Evolutionary conservation across 1,140 invertebrate species (phyloP).

Genomic region (Hycleus cichorii): DNA sequence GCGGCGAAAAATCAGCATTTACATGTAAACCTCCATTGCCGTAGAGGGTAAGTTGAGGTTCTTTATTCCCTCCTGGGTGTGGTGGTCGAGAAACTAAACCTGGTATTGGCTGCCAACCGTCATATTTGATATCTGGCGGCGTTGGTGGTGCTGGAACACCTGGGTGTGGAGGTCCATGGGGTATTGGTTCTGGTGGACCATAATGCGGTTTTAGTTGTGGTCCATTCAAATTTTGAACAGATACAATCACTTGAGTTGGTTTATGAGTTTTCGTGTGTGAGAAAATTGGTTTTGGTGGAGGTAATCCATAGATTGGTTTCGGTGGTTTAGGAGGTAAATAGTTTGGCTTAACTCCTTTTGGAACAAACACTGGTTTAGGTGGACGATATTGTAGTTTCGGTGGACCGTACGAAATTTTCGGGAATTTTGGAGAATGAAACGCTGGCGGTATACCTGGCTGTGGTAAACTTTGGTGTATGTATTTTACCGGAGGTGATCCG

Average conservation of each 20-base stretch:
- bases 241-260: not conserved
- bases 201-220: slow-evolving; percentile 28
- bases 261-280: slow-evolving; percentile 43
- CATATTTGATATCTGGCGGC: slow-evolving; percentile 67
- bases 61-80: not conserved
- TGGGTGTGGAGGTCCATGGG: slow-evolving; percentile 51
- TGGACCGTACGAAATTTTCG: slow-evolving; percentile 21
- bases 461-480: slow-evolving; percentile 11
- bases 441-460: slow-evolving; percentile 24
- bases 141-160: slow-evolving; percentile 64
- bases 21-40: slow-evolving; percentile 33
- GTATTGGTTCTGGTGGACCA: slow-evolving; percentile 41
- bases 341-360: slow-evolving; percentile 9
- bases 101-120: slow-evolving; percentile 77
- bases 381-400: slow-evolving; percentile 1
- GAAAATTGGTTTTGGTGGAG: slow-evolving; percentile 44
- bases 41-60: slow-evolving; percentile 23
- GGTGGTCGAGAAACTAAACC: slow-evolving; percentile 46
- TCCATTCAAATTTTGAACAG: slow-evolving; percentile 32
- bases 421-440: slow-evolving; percentile 8
- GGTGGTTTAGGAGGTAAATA: slow-evolving; percentile 18
- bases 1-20: slow-evolving; percentile 41
- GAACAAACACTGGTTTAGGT: slow-evolving; percentile 10
- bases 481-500: slow-evolving; percentile 35
- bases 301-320: slow-evolving; percentile 39